phyloP scores from a whole-genome alignment of 2,797 vertebrate genomes.

The Leptoclinus maculatus region DNA sequence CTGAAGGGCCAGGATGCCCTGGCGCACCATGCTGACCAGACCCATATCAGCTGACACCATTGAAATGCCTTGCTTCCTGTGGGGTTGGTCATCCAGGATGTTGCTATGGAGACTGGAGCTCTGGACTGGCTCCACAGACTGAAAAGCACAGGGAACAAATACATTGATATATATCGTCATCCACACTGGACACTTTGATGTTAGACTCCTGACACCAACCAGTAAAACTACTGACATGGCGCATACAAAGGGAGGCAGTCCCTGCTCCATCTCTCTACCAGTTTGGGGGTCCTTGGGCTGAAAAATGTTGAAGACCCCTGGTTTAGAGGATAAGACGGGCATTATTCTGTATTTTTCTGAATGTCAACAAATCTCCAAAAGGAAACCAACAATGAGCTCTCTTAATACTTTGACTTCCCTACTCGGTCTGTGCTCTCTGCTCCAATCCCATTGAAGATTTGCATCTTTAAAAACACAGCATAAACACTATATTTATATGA shows the following conservation, averaged over 20 bases:
- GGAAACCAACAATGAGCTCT: not conserved
- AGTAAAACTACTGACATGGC: not conserved
- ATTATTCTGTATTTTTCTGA: not conserved
- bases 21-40: constrained; percentile 97
- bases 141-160: constrained; percentile 19
- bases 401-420: not conserved
- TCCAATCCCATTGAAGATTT: not conserved
- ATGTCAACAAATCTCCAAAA: not conserved
- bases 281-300: too few relatives aligned
- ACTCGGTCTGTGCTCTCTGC: not conserved
- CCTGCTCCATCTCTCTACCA: too few relatives aligned
- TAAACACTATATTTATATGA: too few relatives aligned
- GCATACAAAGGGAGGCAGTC: not conserved
- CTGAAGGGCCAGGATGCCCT: constrained; percentile 96
- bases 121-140: constrained; percentile 81
- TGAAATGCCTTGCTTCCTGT: constrained; percentile 87
- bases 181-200: not conserved
- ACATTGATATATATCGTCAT: constrained; percentile 43
- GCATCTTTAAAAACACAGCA: not conserved
- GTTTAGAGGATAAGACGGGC: not conserved
- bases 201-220: not conserved
- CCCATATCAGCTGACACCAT: constrained; percentile 96
- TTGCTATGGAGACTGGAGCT: constrained; percentile 76
- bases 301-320: too few relatives aligned
- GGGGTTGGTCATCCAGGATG: constrained; percentile 73